These are phyloP conservation scores for Harmothoe impar DNA, from an alignment of 2,888 invertebrate species.

Conservation along the genomic window DNA sequence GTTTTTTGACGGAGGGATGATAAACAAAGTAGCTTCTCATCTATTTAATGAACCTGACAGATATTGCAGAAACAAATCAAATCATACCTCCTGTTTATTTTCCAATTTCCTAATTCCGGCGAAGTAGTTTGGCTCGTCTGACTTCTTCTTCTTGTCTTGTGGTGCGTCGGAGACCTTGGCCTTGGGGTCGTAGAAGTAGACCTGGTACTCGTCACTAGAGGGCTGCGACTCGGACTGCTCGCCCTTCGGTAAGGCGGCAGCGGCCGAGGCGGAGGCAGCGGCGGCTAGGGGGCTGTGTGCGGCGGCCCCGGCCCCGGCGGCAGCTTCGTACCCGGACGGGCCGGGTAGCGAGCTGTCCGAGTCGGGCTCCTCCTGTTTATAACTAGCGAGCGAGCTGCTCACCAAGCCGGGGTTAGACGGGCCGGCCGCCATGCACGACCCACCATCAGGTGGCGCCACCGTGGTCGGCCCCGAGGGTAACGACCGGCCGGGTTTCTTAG, in stretches of 20 bases:
- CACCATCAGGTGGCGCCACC: constrained; percentile 41
- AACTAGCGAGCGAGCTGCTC: neutral
- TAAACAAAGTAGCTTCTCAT: too few species aligned
- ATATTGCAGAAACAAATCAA: too few species aligned
- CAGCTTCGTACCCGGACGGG: constrained; percentile 8
- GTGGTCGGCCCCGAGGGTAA: constrained; percentile 4
- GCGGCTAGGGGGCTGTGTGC: neutral
- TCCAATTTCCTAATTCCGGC: constrained; percentile 80
- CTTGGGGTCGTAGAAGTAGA: constrained; percentile 91
- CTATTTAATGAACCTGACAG: too few species aligned
- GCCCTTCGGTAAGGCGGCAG: constrained; percentile 56
- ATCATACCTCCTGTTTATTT: constrained; percentile 80
- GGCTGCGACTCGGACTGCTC: constrained; percentile 87
- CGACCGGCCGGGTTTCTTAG: neutral
- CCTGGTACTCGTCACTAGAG: constrained; percentile 91
- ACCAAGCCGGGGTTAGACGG: neutral
- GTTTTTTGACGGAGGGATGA: too few species aligned
- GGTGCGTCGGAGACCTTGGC: constrained; percentile 83
- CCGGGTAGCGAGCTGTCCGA: constrained; percentile 66
- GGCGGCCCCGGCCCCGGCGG: neutral
- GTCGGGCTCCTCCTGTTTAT: constrained; percentile 65
- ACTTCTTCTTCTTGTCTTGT: constrained; percentile 79
- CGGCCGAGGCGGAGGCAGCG: constrained; percentile 29
- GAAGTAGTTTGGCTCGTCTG: constrained; percentile 82
- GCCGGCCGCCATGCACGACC: neutral